These are phyloP conservation scores for Chrysemys picta DNA, from an alignment of 2,113 vertebrate species.

Conservation along the genomic window DNA sequence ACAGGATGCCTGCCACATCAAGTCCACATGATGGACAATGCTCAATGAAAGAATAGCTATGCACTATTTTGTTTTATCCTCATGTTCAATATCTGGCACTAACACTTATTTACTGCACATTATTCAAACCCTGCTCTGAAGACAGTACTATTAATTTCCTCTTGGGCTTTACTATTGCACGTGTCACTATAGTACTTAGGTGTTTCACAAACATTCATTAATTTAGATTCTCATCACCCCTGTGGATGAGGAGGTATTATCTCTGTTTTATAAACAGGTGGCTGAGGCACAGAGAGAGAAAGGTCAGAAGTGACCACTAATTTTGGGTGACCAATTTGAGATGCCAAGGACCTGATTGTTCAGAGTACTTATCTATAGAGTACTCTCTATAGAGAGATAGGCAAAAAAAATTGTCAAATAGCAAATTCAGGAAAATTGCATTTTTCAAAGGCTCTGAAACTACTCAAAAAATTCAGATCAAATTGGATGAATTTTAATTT, in stretches of 20 bases:
- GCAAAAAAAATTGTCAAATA: too few species aligned
- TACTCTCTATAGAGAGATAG: too few species aligned
- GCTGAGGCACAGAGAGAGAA: constrained; percentile 24
- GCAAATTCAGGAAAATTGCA: too few species aligned
- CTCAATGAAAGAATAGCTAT: not conserved
- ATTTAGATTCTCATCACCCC: constrained; percentile 57
- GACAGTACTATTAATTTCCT: not conserved
- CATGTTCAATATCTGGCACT: not conserved
- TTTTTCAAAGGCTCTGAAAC: too few species aligned
- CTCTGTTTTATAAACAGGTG: constrained; percentile 15
- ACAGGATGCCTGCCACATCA: not conserved
- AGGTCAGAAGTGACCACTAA: constrained; percentile 44
- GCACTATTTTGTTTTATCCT: not conserved
- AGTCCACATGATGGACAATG: not conserved
- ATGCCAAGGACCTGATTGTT: too few species aligned
- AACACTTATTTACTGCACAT: constrained; percentile 9
- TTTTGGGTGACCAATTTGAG: not conserved
- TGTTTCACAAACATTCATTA: constrained; percentile 62
- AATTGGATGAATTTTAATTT: too few species aligned
- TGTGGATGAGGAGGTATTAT: constrained; percentile 20
- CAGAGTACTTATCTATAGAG: too few species aligned
- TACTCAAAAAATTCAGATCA: too few species aligned
- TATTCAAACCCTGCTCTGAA: constrained; percentile 15
- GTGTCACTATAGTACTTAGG: constrained; percentile 53
- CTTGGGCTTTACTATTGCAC: constrained; percentile 58